phyloP scores from a whole-genome alignment of 1,140 invertebrate genomes.

The Drosophila navojoa region DNA sequence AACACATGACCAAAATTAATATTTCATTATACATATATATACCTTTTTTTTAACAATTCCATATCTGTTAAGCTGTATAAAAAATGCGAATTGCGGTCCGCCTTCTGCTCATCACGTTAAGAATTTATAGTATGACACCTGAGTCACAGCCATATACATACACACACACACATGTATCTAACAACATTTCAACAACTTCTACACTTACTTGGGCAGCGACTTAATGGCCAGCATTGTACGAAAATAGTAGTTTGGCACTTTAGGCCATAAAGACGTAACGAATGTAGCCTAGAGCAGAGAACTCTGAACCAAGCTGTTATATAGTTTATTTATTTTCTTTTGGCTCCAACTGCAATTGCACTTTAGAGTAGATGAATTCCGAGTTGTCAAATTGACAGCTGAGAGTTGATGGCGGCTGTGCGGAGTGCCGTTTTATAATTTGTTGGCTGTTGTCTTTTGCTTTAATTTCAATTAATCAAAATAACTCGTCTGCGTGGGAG shows the following conservation, averaged over 20 bases:
- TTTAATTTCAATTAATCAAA: conserved; percentile 46
- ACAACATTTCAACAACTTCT: conserved; percentile 19
- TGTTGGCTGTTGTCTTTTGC: conserved; percentile 4
- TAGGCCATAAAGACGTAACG: conserved; percentile 34
- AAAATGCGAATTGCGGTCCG: conserved; percentile 49
- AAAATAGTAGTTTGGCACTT: conserved; percentile 32
- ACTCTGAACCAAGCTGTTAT: conserved; percentile 24
- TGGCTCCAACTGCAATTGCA: conserved; percentile 20
- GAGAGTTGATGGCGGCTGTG: conserved; percentile 20
- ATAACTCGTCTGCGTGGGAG: conserved; percentile 37
- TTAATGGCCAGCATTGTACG: conserved; percentile 62
- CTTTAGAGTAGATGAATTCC: conserved; percentile 22
- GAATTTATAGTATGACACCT: conserved; percentile 70
- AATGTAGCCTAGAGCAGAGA: conserved; percentile 21
- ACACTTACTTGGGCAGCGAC: conserved; percentile 66
- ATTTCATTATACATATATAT: background rate
- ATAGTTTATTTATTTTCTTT: too few relatives aligned
- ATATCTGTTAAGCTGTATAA: conserved; percentile 52
- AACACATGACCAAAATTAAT: conserved; percentile 14
- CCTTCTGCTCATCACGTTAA: conserved; percentile 42
- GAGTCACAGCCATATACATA: conserved; percentile 53
- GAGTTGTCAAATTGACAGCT: conserved; percentile 32
- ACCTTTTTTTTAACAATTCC: conserved; percentile 29
- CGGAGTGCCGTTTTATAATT: conserved; percentile 27
- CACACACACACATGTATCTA: background rate